Conservation (phyloP, 1,140 invertebrate species). For the Pygmarrhopalites habei region DNA sequence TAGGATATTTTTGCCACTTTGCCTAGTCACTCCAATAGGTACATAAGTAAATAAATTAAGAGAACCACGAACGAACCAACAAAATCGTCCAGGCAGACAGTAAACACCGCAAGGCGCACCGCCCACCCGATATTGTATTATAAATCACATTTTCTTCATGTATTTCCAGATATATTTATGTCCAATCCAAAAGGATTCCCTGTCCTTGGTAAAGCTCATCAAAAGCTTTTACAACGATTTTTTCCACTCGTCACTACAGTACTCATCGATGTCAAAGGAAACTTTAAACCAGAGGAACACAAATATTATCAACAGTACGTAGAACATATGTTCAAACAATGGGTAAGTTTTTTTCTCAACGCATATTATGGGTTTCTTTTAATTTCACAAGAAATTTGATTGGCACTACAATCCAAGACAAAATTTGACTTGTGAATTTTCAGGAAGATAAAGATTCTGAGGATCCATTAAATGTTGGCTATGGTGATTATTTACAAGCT, state of each 20-base stretch:
- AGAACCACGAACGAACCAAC: slow-evolving; percentile 42
- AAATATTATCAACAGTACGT: slow-evolving; percentile 76
- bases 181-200: slow-evolving; percentile 77
- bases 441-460: slow-evolving; percentile 35
- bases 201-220: slow-evolving; percentile 77
- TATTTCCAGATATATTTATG: slow-evolving; percentile 73
- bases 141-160: no score
- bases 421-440: background rate
- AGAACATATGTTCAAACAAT: slow-evolving; percentile 58
- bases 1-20: no score
- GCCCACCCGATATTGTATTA: slow-evolving; percentile 40
- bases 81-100: slow-evolving; percentile 38
- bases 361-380: background rate
- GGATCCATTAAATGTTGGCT: slow-evolving; percentile 63
- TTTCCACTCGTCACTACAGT: slow-evolving; percentile 37
- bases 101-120: slow-evolving; percentile 38
- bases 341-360: background rate
- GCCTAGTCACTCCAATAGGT: no score
- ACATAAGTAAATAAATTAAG: no score
- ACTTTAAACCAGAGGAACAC: slow-evolving; percentile 44
- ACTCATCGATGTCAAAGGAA: slow-evolving; percentile 10
- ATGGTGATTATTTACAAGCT: slow-evolving; percentile 86
- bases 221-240: slow-evolving; percentile 57
- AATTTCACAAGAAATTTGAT: no score
- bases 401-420: no score